These are phyloP conservation scores for Drosophila infuscata DNA, from an alignment of 2,888 invertebrate species.

Conservation along the genomic window DNA sequence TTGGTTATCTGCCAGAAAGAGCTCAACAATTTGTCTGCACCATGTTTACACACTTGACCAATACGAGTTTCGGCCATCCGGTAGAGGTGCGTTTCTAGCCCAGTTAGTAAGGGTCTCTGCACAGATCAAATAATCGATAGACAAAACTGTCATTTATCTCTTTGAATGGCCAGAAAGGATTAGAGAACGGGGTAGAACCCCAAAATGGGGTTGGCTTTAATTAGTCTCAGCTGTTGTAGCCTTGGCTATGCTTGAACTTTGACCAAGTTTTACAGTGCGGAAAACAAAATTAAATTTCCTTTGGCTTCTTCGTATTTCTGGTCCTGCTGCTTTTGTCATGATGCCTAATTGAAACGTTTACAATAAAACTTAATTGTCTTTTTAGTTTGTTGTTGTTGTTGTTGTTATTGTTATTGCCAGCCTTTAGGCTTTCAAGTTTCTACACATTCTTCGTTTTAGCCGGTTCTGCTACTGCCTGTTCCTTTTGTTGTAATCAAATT, in stretches of 20 bases:
- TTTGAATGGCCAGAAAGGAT: constrained; percentile 8
- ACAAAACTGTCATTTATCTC: constrained; percentile 71
- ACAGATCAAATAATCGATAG: constrained; percentile 60
- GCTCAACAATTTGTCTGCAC: constrained; percentile 45
- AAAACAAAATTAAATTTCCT: constrained; percentile 42
- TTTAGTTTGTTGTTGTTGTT: neutral
- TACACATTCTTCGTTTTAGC: constrained; percentile 2
- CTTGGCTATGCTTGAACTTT: constrained; percentile 55
- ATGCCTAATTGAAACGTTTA: constrained; percentile 72
- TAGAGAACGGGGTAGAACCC: constrained; percentile 7
- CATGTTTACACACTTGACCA: constrained; percentile 59
- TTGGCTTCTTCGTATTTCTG: constrained; percentile 13
- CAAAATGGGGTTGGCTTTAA: constrained; percentile 60
- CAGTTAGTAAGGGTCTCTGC: constrained; percentile 29
- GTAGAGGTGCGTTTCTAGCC: constrained; percentile 14
- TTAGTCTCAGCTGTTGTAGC: constrained; percentile 68
- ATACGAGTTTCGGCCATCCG: constrained; percentile 7
- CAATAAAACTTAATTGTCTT: constrained; percentile 66
- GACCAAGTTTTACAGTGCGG: constrained; percentile 54
- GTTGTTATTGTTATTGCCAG: constrained; percentile 1
- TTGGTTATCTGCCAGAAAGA: constrained; percentile 47
- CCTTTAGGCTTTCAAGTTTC: constrained; percentile 22
- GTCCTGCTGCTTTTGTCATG: constrained; percentile 38
- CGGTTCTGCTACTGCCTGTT: neutral
- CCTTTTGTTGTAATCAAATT: constrained; percentile 22